A percentile compares a stretch with the other conserved stretches of the same genome.
phyloP scores from a whole-genome alignment of 2,797 vertebrate genomes.

The Hydrolagus colliei region DNA sequence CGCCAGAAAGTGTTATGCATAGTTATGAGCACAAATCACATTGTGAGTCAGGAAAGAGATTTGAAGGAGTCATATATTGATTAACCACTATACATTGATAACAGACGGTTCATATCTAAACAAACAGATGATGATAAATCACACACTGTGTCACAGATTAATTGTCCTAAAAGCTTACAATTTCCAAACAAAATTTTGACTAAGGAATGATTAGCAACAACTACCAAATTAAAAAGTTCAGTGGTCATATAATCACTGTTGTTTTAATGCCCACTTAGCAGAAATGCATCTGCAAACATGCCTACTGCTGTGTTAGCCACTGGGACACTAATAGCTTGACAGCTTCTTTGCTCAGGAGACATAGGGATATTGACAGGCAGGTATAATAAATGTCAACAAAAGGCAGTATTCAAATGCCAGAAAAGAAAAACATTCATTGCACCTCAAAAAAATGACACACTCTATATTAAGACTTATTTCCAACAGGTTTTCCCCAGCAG shows the following conservation, averaged over 20 bases:
- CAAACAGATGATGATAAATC: too few species aligned
- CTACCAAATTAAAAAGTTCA: background rate
- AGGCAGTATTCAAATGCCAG: constrained; percentile 47
- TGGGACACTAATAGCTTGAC: constrained; percentile 36
- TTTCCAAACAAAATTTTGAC: background rate
- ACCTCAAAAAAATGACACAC: constrained; percentile 36
- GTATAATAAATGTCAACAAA: constrained; percentile 50
- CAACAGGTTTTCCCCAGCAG: constrained; percentile 43
- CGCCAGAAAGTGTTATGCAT: too few species aligned
- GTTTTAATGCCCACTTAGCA: background rate
- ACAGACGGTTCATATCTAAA: too few species aligned
- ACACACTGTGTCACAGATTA: too few species aligned
- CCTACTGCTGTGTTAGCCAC: constrained; percentile 1
- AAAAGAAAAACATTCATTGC: constrained; percentile 43
- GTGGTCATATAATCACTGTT: background rate
- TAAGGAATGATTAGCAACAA: background rate
- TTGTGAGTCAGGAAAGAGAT: too few species aligned
- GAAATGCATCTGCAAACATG: constrained; percentile 18
- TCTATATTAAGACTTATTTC: constrained; percentile 49
- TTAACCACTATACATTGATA: too few species aligned
- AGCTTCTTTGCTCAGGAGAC: constrained; percentile 39
- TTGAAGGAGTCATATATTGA: too few species aligned
- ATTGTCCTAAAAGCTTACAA: too few species aligned
- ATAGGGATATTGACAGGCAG: constrained; percentile 55
- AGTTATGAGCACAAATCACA: too few species aligned